Conservation (phyloP, 2,888 invertebrate species). For the Phytoseiulus persimilis region DNA sequence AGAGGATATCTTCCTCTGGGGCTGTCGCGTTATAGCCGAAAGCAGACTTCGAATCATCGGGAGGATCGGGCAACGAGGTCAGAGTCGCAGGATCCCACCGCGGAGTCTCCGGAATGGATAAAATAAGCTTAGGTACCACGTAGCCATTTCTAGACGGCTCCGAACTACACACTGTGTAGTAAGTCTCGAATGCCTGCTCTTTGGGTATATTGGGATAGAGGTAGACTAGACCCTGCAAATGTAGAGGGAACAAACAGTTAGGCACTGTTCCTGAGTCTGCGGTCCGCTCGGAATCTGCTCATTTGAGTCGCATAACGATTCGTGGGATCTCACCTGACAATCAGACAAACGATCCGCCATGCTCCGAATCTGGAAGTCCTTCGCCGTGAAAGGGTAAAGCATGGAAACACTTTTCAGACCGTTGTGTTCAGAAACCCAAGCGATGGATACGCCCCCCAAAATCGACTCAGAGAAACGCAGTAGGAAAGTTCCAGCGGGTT, state of each 20-base stretch:
- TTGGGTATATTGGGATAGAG: conserved; percentile 77
- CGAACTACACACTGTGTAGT: conserved; percentile 71
- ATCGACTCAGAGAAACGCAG: conserved; percentile 91
- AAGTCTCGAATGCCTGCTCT: conserved; percentile 75
- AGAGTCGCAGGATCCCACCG: too few species aligned
- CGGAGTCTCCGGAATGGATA: conserved; percentile 62
- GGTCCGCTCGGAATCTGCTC: background rate
- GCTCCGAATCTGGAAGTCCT: conserved; percentile 79
- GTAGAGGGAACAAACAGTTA: background rate
- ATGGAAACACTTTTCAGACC: conserved; percentile 51
- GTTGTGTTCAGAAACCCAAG: conserved; percentile 55
- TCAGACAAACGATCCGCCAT: conserved; percentile 82
- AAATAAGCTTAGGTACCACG: conserved; percentile 71
- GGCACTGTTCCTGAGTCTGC: background rate
- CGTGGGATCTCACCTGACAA: conserved; percentile 51
- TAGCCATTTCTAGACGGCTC: conserved; percentile 60
- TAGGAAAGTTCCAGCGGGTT: conserved; percentile 77
- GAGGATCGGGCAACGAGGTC: background rate
- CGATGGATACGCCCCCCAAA: conserved; percentile 87
- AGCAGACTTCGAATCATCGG: background rate
- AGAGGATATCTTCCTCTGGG: too few species aligned
- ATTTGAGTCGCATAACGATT: background rate
- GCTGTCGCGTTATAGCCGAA: too few species aligned
- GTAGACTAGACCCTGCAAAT: conserved; percentile 55
- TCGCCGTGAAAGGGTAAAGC: conserved; percentile 82